These are phyloP conservation scores for Oceanites oceanicus DNA, from an alignment of 2,113 vertebrate species.

Conservation along the genomic window DNA sequence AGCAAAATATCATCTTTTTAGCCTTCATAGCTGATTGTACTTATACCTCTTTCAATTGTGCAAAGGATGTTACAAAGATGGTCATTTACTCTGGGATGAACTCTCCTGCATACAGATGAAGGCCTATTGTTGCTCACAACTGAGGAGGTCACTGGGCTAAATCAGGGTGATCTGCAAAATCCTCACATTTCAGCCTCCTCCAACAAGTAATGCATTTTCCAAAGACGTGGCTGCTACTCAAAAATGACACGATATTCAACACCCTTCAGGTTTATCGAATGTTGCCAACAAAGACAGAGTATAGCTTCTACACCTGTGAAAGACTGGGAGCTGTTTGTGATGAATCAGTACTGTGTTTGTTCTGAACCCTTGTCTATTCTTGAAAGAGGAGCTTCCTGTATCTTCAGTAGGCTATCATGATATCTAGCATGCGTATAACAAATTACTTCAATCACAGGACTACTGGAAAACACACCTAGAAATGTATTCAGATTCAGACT, in stretches of 20 bases:
- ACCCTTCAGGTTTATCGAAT: conserved; percentile 13
- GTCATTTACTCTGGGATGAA: neutral
- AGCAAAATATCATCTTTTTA: neutral
- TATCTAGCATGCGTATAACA: neutral
- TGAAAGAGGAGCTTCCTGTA: neutral
- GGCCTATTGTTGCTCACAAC: neutral
- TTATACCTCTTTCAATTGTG: neutral
- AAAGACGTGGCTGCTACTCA: neutral
- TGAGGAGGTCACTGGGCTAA: neutral
- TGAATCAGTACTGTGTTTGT: neutral
- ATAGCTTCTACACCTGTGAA: neutral
- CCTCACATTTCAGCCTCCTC: conserved; percentile 32
- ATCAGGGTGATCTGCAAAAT: conserved; percentile 9
- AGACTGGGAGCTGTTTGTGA: neutral
- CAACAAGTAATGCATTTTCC: conserved; percentile 2
- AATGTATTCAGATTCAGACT: neutral
- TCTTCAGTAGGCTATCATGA: neutral
- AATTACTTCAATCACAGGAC: neutral
- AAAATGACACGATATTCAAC: neutral
- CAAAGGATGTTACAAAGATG: neutral
- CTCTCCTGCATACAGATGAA: conserved; percentile 2
- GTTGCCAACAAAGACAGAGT: neutral
- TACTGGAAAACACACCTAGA: neutral
- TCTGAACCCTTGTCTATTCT: neutral
- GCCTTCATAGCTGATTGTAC: neutral